Percentiles rank a stretch among this genome's conserved stretches.
phyloP scores from a whole-genome alignment of 2,113 vertebrate species.

The Pedetes capensis region DNA sequence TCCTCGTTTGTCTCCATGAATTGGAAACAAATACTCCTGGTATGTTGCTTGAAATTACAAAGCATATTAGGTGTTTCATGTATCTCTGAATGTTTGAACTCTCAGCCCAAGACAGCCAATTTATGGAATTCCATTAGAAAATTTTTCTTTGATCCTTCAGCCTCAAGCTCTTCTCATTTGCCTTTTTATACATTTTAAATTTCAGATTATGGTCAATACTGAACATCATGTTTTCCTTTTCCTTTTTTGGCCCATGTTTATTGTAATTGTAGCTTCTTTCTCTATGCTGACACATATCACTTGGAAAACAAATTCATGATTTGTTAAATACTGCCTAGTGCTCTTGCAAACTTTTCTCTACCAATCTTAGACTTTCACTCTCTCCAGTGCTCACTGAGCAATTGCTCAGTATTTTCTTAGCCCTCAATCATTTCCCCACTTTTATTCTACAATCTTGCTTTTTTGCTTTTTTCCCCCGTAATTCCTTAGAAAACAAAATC shows the following conservation, averaged over 20 bases:
- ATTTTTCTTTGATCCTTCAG: neutral
- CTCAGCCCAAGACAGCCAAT: neutral
- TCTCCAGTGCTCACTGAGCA: neutral
- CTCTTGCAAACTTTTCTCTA: neutral
- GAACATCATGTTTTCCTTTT: neutral
- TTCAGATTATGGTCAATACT: neutral
- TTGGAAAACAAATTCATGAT: neutral
- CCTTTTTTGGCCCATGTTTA: fast-evolving
- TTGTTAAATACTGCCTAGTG: neutral
- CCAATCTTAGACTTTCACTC: neutral
- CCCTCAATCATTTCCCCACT: neutral
- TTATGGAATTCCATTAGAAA: neutral
- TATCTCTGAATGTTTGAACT: neutral
- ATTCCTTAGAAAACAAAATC: neutral
- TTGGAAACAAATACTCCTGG: neutral
- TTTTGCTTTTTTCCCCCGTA: too few species aligned
- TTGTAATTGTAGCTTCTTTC: neutral
- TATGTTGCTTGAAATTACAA: neutral
- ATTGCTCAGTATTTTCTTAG: neutral
- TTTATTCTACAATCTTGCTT: neutral
- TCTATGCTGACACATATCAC: neutral
- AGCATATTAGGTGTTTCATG: neutral
- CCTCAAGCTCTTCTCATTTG: neutral
- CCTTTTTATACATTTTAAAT: neutral
- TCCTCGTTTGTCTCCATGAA: neutral